Percentiles rank a stretch among this genome's conserved stretches.
Evolutionary conservation across 2,797 vertebrate genomes (phyloP).

Genomic region (Antrozous pallidus): DNA sequence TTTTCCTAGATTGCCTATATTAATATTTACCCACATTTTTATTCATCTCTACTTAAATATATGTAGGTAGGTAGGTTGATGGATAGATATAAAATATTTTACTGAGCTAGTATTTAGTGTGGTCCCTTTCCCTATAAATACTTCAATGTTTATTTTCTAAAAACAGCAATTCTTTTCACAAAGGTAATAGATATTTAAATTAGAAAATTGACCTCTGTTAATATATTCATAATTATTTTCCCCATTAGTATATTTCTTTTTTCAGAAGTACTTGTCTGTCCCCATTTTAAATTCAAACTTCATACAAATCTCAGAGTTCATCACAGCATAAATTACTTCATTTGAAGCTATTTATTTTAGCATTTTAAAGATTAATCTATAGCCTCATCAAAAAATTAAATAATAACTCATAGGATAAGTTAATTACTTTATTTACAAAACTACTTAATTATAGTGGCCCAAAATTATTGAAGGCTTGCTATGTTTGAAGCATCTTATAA

Average conservation of each 20-base stretch:
- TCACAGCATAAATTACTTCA: not conserved
- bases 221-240: not conserved
- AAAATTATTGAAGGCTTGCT: not conserved
- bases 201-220: not conserved
- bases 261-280: not conserved
- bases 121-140: not conserved
- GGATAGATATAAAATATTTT: not conserved
- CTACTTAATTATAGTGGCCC: not conserved
- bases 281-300: not conserved
- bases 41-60: not conserved
- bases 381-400: constrained; percentile 15
- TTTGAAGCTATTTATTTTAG: constrained; percentile 22
- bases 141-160: not conserved
- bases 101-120: not conserved
- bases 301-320: not conserved
- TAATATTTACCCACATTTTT: not conserved
- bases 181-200: not conserved
- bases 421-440: constrained; percentile 51
- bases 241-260: not conserved
- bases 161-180: not conserved
- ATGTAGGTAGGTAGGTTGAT: not conserved
- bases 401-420: constrained; percentile 9
- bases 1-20: not conserved
- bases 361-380: constrained; percentile 25
- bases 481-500: not conserved